Percentiles rank a stretch among this genome's conserved stretches.
These are phyloP conservation scores for Agapornis roseicollis DNA, from an alignment of 2,113 vertebrate species.

Conservation along the genomic window DNA sequence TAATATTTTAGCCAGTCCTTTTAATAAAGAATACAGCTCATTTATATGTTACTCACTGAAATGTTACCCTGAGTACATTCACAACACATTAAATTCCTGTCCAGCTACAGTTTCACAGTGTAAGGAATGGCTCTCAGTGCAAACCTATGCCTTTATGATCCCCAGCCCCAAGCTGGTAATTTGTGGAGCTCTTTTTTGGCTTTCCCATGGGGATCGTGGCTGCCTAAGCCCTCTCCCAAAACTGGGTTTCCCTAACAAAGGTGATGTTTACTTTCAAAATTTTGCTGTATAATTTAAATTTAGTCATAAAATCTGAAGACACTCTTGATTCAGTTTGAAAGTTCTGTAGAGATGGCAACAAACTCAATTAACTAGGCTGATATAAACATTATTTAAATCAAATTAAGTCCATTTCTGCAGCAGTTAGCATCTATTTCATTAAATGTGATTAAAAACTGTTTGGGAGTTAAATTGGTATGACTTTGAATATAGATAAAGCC, in stretches of 20 bases:
- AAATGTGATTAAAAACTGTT: constrained; percentile 42
- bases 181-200: neutral
- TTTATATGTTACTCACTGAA: neutral
- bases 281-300: neutral
- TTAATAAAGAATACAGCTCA: neutral
- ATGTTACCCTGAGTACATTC: neutral
- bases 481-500: constrained; percentile 58
- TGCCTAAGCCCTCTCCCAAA: neutral
- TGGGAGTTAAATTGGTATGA: constrained; percentile 49
- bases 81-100: neutral
- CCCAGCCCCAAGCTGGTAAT: neutral
- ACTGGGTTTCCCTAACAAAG: neutral
- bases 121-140: neutral
- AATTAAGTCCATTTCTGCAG: constrained; percentile 56
- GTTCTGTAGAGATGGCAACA: neutral
- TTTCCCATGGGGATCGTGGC: neutral
- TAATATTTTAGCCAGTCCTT: neutral
- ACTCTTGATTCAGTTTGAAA: neutral
- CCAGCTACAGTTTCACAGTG: neutral
- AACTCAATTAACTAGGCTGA: constrained; percentile 57
- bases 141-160: neutral
- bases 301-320: neutral
- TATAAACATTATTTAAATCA: constrained; percentile 54
- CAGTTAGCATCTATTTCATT: constrained; percentile 63
- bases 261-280: neutral